Base-by-base conservation (phyloP, 2,113 vertebrate genomes). In the Cyphomyrus discorhynchus region DNA sequence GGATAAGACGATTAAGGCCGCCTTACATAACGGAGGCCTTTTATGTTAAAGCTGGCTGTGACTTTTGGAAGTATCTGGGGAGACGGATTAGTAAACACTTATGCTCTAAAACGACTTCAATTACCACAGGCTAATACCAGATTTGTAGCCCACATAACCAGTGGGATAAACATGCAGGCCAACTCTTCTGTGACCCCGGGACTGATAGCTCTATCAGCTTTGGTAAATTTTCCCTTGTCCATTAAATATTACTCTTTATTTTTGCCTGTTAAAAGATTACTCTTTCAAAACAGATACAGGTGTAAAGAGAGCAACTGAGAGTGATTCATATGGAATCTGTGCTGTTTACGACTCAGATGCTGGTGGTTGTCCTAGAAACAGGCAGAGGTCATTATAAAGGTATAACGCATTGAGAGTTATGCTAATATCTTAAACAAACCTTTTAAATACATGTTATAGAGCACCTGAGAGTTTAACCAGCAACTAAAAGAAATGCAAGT, bases 1-100 rank as follows among this genome's bases (percentile, higher is more conserved):
- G 46, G 39, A 89, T 91, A 88, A 91, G 89, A 58, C 88, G 89
- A 92, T 92, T 91, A 93, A 47, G 4, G 80, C 50, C 31, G 45
- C 88, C 56, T 13, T 66, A 90, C 87, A 89, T 91, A 92, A 52
- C 85, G 21, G 80, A 8, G 47, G 87, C 82, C 19, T 88, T 42
- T 86, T 77, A 90, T 27, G 45, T 66, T 66, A 70, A 85, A 88
- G 39, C 17, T 66, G 47, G 89, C 31, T 3, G 47, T 27, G 19
- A 88, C 45, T 87, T 46, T 31, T 66, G 66, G 53, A 86, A 70
- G 90, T 91, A 92, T 87, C 90, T 88, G 70, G 62, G 52, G 49
- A 80, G 87, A 56, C 87, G 91, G 90, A 92, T 93, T 92, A 89
- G 50, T 58, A 42, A 89, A 46, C 52, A 39, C 10, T 84, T 89